A percentile compares a stretch with the other conserved stretches of the same genome.
These are phyloP conservation scores for Malurus melanocephalus DNA, from an alignment of 2,113 vertebrate species.

Conservation along the genomic window DNA sequence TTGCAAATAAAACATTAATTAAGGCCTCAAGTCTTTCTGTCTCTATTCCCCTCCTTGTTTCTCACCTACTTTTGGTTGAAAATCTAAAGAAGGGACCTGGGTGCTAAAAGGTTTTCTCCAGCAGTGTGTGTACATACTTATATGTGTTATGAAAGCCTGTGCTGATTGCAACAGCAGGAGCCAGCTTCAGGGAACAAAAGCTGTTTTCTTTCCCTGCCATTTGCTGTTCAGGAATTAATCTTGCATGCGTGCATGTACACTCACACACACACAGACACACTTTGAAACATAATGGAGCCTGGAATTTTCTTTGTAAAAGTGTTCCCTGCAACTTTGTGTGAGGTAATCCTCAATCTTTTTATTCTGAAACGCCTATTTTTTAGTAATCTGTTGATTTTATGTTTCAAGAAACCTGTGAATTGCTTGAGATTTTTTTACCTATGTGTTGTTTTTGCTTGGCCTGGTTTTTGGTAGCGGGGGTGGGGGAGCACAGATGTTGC, in stretches of 20 bases:
- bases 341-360: background rate
- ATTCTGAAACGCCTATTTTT: background rate
- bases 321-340: background rate
- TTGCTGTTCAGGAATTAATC: slow-evolving; percentile 43
- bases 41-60: background rate
- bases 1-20: background rate
- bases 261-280: too few species aligned
- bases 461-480: too few species aligned
- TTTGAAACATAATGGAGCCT: background rate
- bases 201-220: slow-evolving; percentile 21
- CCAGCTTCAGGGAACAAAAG: slow-evolving; percentile 51
- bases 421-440: background rate
- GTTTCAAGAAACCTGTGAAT: background rate
- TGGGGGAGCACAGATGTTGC: too few species aligned
- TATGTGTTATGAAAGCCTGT: slow-evolving; percentile 29
- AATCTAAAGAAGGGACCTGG: slow-evolving; percentile 11
- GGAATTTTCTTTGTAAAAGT: background rate
- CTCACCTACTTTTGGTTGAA: slow-evolving; percentile 8
- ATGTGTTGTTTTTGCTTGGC: too few species aligned
- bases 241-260: background rate
- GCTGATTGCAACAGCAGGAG: slow-evolving; percentile 64
- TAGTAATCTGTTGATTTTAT: background rate
- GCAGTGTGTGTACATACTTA: slow-evolving; percentile 24
- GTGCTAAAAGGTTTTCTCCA: slow-evolving; percentile 51
- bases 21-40: background rate